Evolutionary conservation across 2,797 vertebrate genomes (phyloP).

Genomic region (Pseudomugil tenellus): DNA sequence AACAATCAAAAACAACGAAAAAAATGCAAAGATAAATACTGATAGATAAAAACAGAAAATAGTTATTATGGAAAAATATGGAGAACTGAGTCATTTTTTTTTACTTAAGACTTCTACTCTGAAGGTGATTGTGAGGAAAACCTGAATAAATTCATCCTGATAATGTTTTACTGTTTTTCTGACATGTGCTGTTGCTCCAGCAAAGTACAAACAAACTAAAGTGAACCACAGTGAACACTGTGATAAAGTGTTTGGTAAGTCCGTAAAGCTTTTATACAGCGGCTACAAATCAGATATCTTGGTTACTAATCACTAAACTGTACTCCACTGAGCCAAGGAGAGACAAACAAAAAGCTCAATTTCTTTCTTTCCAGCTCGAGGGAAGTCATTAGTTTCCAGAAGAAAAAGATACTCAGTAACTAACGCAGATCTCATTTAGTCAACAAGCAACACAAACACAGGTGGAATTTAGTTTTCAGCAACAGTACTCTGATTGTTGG

Average conservation of each 20-base stretch:
- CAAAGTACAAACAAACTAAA: background rate
- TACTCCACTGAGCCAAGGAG: constrained; percentile 16
- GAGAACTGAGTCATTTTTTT: background rate
- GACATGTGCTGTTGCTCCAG: constrained; percentile 6
- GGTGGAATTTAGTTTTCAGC: constrained; percentile 26
- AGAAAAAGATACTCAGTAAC: constrained; percentile 24
- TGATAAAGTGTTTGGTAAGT: background rate
- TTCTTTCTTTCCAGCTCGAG: constrained; percentile 41
- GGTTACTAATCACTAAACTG: constrained; percentile 13
- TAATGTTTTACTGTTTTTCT: background rate
- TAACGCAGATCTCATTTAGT: constrained; percentile 52
- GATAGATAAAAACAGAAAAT: no score
- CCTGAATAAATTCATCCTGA: background rate
- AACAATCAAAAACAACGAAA: no score
- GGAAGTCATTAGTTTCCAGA: constrained; percentile 68
- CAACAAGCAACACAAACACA: constrained; percentile 18
- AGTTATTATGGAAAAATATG: background rate
- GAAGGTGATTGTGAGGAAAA: constrained; percentile 11
- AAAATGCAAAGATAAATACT: no score
- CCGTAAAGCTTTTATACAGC: constrained; percentile 14
- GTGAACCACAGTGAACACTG: background rate
- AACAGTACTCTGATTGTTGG: constrained; percentile 11
- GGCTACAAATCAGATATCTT: constrained; percentile 4
- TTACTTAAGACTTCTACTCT: constrained; percentile 4
- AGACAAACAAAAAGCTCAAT: background rate